Evolutionary conservation across 2,113 vertebrate species (phyloP).

Genomic region (Heteronetta atricapilla): DNA sequence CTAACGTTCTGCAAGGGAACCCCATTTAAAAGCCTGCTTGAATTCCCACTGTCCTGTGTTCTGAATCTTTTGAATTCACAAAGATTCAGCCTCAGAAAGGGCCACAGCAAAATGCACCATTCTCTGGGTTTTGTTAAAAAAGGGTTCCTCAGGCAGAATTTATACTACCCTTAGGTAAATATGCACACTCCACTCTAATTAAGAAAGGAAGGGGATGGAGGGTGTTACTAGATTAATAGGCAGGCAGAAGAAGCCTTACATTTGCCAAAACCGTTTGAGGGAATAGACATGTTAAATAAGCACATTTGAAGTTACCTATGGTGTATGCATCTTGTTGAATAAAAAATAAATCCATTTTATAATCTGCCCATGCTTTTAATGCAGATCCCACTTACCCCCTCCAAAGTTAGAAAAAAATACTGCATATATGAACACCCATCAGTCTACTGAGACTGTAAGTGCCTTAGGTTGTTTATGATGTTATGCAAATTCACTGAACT

Average conservation of each 20-base stretch:
- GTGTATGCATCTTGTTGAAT: not conserved
- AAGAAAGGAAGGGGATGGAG: not conserved
- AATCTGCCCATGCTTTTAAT: not conserved
- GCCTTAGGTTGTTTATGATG: constrained; percentile 32
- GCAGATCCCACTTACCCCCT: not conserved
- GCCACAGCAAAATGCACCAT: not conserved
- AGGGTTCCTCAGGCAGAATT: not conserved
- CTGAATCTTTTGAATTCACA: not conserved
- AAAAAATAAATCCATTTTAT: not conserved
- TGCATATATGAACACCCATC: not conserved
- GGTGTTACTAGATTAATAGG: not conserved
- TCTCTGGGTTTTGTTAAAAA: not conserved
- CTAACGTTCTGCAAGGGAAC: not conserved
- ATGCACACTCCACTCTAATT: not conserved
- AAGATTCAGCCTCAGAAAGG: not conserved
- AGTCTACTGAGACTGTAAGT: not conserved
- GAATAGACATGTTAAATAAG: not conserved
- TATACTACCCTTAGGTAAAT: not conserved
- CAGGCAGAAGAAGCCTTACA: not conserved
- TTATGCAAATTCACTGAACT: constrained; percentile 54
- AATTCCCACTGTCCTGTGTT: not conserved
- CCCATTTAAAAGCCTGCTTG: not conserved
- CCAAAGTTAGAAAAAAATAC: not conserved
- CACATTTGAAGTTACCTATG: not conserved
- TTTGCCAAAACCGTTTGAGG: not conserved